These are phyloP conservation scores for Nesometra sesokonis DNA, from an alignment of 35 echinoderm and acorn worm species.

Conservation along the genomic window DNA sequence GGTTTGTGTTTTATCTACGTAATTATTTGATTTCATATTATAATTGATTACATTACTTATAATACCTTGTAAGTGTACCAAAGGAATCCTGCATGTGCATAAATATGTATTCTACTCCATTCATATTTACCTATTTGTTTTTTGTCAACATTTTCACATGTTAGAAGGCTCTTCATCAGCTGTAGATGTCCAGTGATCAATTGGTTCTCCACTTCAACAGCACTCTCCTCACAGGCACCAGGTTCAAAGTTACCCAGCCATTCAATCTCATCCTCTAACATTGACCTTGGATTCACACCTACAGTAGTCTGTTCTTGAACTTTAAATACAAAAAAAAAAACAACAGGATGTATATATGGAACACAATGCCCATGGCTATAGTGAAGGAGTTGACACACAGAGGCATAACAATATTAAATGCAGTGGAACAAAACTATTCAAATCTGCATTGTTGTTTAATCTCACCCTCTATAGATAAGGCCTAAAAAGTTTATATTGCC, in stretches of 20 bases:
- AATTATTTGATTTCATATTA: no score
- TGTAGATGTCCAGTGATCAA: slow-evolving; percentile 80
- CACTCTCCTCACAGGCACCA: slow-evolving; percentile 39
- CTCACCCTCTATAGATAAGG: no score
- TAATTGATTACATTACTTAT: no score
- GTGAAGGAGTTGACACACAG: no score
- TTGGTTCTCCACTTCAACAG: slow-evolving; percentile 55
- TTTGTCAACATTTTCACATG: slow-evolving; percentile 83
- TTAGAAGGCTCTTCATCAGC: slow-evolving; percentile 65
- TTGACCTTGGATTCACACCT: slow-evolving; percentile 46
- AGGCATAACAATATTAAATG: not conserved
- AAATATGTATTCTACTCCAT: no score
- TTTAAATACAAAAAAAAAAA: no score
- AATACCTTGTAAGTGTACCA: no score
- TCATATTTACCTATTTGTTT: slow-evolving; percentile 59
- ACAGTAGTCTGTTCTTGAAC: slow-evolving; percentile 63
- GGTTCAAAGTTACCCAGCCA: slow-evolving; percentile 98
- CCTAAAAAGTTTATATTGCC: no score
- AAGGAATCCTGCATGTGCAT: no score
- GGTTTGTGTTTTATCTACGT: no score
- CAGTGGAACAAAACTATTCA: not conserved
- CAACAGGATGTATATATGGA: no score
- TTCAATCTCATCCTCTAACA: slow-evolving; percentile 87
- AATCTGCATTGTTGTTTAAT: not conserved
- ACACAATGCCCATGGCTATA: no score